Conservation (phyloP, 2,888 invertebrate genomes). For the Sthenelais limicola region DNA sequence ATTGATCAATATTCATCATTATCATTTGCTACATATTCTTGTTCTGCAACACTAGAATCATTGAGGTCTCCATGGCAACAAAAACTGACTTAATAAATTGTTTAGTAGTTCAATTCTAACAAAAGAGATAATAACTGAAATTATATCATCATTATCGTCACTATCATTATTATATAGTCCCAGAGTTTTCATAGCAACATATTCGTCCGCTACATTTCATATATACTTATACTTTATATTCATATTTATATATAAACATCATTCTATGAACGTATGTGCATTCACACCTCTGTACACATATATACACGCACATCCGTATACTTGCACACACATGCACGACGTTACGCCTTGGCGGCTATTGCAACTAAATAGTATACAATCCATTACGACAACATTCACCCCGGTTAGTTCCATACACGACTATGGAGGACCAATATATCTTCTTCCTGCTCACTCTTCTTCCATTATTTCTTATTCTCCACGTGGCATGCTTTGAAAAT, state of each 20-base stretch:
- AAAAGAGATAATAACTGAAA: constrained; percentile 4
- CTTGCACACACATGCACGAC: too few species aligned
- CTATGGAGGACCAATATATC: not conserved
- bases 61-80: constrained; percentile 38
- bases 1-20: too few species aligned
- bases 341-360: constrained; percentile 36
- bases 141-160: too few species aligned
- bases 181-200: constrained; percentile 16
- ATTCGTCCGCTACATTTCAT: constrained; percentile 11
- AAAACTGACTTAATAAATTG: constrained; percentile 36
- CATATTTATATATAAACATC: not conserved
- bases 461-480: not conserved
- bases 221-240: constrained; percentile 8
- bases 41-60: constrained; percentile 37
- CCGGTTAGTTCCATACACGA: too few species aligned
- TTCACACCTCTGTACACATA: too few species aligned
- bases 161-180: constrained; percentile 18
- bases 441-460: not conserved
- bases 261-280: too few species aligned
- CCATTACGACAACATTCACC: constrained; percentile 30
- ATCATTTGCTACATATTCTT: constrained; percentile 13
- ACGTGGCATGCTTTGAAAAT: constrained; percentile 20
- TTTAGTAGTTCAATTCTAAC: constrained; percentile 21
- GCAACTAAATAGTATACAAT: constrained; percentile 14
- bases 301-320: too few species aligned